Base-by-base conservation (phyloP, 1,140 invertebrate genomes). In the Catajapyx aquilonaris region DNA sequence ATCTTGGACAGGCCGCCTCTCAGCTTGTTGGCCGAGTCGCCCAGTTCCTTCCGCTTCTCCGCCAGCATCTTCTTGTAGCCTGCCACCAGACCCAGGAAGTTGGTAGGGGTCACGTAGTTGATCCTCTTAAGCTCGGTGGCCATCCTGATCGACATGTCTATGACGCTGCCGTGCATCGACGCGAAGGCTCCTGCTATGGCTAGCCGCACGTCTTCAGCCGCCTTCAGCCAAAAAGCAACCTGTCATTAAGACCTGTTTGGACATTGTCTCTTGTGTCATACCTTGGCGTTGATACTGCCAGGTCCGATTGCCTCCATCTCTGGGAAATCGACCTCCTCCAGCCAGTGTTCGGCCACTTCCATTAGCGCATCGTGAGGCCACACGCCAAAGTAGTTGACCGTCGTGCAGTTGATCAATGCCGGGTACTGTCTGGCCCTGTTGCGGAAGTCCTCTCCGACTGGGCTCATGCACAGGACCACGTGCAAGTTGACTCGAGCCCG, bases 381-480 rank as follows among this genome's bases (percentile, higher is more conserved):
- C 48, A 83, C 74, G 48, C 71, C 62, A 51, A 85, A 85, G 79
- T 81, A 88, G 58, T 87, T 80, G 20, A 85, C 83, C 4, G 81
- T 86, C 3, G 79, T 81, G 45, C 72, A 74, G 58, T 83, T 86
- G 30, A 87, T 72, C 42, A 88, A 56, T 4, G 77, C 72, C 19
- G 83, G 81, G 59, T 83, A 87, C 57, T 83, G 79, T 30, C 81
- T 66, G 44, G 86, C 68, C 41, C 76, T 69, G 48, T 75, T 76
- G 50, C 65, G 59, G 52, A 68, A 67, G 9, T 55, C 48, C 31
- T 81, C 76, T 16, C 81, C 81, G 42, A 85, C 77, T 4, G 83
- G 81, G 51, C 76, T 86, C 70, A 90, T 78, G 50, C 78, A 81
- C 19, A 90, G 52, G 34, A 84, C 67, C 28, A 87, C 68, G 50